Percentiles rank a stretch among this genome's conserved stretches.
phyloP scores from a whole-genome alignment of 2,797 vertebrate genomes.

The Mus spretus region DNA sequence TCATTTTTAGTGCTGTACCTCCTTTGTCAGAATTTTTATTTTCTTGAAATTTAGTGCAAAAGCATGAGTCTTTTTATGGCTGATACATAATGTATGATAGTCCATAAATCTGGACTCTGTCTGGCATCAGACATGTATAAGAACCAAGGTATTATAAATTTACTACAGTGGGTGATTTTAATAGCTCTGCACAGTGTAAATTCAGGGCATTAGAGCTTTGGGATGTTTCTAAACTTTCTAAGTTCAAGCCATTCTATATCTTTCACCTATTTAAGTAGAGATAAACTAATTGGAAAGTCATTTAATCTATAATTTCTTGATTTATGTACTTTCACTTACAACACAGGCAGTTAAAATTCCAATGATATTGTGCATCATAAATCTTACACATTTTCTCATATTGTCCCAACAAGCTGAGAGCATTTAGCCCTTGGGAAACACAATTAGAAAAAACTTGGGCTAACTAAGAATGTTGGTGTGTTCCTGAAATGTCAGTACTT shows the following conservation, averaged over 20 bases:
- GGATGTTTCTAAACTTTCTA: conserved; percentile 65
- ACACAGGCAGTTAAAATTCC: background rate
- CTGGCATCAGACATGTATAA: conserved; percentile 81
- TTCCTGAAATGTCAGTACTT: background rate
- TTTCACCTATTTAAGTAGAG: conserved; percentile 12
- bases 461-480: background rate
- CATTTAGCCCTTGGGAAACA: background rate
- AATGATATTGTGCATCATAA: background rate
- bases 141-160: conserved; percentile 81
- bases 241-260: conserved; percentile 1
- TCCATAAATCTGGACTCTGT: conserved; percentile 81
- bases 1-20: conserved; percentile 54
- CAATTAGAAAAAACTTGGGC: background rate
- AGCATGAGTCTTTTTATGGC: conserved; percentile 79
- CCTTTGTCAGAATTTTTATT: conserved; percentile 86
- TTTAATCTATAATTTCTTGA: conserved; percentile 11
- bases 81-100: conserved; percentile 86
- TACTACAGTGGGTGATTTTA: conserved; percentile 80
- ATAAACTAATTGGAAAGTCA: conserved; percentile 49
- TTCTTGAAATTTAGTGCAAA: conserved; percentile 82
- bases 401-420: background rate
- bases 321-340: background rate
- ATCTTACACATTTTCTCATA: background rate
- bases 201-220: conserved; percentile 76
- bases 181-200: conserved; percentile 50